Conservation (phyloP, 2,888 invertebrate genomes). For the Eupithecia insigniata region DNA sequence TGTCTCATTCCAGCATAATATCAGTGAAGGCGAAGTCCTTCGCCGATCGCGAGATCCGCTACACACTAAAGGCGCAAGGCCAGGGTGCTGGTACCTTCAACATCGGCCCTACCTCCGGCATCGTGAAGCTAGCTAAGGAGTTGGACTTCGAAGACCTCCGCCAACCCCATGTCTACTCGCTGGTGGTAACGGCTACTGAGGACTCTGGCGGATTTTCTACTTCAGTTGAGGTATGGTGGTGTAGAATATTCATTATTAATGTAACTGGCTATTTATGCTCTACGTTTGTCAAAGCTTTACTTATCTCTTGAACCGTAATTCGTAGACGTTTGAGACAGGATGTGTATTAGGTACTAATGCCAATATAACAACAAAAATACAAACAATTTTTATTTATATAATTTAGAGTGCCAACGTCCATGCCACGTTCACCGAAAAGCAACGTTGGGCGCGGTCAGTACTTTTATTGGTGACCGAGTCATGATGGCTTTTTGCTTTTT, state of each 20-base stretch:
- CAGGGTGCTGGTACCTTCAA: conserved; percentile 98
- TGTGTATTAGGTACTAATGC: too few species aligned
- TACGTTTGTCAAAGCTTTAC: too few species aligned
- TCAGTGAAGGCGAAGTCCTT: conserved; percentile 99
- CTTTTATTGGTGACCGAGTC: too few species aligned
- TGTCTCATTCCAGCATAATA: conserved; percentile 90
- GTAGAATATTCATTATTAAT: background rate
- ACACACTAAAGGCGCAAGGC: conserved; percentile 96
- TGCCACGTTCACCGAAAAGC: too few species aligned
- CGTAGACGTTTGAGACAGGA: too few species aligned
- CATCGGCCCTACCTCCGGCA: conserved; percentile 96
- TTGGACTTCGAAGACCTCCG: conserved; percentile 98
- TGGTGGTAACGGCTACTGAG: conserved; percentile 97
- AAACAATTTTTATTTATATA: too few species aligned
- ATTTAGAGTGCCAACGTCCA: too few species aligned
- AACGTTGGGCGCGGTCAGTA: too few species aligned
- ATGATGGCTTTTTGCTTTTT: too few species aligned
- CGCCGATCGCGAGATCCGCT: conserved; percentile 98
- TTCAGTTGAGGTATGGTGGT: conserved; percentile 90
- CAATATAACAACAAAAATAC: too few species aligned
- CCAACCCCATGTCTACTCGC: conserved; percentile 96
- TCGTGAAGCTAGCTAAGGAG: conserved; percentile 97
- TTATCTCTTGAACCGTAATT: too few species aligned
- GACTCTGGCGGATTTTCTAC: conserved; percentile 99
- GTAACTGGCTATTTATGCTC: too few species aligned